Conservation (phyloP, 2,113 vertebrate species). For the Rhabdornis inornatus region DNA sequence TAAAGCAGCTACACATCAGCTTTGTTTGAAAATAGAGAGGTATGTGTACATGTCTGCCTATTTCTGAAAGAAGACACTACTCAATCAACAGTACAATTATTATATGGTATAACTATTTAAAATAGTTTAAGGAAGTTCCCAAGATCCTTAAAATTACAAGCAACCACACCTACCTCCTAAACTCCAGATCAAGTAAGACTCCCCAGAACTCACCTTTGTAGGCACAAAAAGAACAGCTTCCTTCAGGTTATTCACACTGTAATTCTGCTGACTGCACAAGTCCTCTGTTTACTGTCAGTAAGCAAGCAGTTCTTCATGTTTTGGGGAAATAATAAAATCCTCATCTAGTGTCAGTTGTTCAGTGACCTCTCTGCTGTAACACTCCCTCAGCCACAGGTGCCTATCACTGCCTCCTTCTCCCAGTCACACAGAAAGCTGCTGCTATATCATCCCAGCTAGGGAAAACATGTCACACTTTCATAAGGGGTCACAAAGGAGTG, state of each 20-base stretch:
- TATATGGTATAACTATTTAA: background rate
- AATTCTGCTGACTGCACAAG: background rate
- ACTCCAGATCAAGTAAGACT: background rate
- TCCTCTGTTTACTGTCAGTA: background rate
- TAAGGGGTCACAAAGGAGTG: background rate
- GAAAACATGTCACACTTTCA: background rate
- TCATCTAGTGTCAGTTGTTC: background rate
- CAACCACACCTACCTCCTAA: background rate
- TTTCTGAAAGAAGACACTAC: background rate
- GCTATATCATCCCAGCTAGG: background rate
- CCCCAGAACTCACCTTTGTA: background rate
- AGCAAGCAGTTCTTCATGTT: background rate
- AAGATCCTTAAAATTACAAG: background rate
- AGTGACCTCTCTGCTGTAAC: background rate
- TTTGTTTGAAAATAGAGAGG: constrained; percentile 91
- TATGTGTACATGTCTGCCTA: constrained; percentile 16
- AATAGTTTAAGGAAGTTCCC: background rate
- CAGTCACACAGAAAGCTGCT: background rate
- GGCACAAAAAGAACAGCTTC: background rate
- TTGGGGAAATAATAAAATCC: background rate
- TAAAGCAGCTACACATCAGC: constrained; percentile 83
- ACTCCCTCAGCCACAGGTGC: background rate
- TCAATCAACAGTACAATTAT: background rate
- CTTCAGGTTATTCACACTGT: background rate
- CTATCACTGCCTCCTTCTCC: background rate